Percentiles rank a stretch among this genome's conserved stretches.
phyloP scores from a whole-genome alignment of 2,797 vertebrate genomes.

The Scolopax bukidnonensis region DNA sequence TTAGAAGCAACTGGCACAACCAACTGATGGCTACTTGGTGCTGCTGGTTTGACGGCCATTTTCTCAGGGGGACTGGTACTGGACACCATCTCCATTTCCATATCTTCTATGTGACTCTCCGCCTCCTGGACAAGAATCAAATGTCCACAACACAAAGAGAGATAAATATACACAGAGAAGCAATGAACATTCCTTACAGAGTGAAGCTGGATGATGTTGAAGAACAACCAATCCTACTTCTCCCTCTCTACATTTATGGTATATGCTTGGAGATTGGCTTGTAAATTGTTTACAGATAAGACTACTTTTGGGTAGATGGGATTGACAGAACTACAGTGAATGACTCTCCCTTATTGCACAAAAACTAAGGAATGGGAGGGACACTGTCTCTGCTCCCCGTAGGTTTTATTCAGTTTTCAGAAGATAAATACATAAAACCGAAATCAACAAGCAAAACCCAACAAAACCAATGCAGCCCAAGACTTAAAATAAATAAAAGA shows the following conservation, averaged over 20 bases:
- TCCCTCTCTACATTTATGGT: not conserved
- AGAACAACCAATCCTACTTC: not conserved
- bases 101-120: slow-evolving; percentile 85
- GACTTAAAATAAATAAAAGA: not conserved
- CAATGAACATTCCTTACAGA: not conserved
- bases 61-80: slow-evolving; percentile 87
- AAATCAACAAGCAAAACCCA: not conserved
- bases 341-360: not conserved
- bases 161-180: slow-evolving; percentile 10
- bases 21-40: slow-evolving; percentile 80
- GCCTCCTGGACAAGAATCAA: slow-evolving; percentile 90
- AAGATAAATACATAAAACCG: not conserved
- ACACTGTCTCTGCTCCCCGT: not conserved
- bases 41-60: slow-evolving; percentile 83
- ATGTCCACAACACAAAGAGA: slow-evolving; percentile 53
- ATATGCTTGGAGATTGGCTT: not conserved
- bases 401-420: not conserved
- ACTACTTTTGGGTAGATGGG: not conserved
- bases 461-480: not conserved
- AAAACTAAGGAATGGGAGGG: not conserved
- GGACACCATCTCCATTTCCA: slow-evolving; percentile 93
- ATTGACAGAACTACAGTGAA: not conserved
- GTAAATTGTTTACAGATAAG: not conserved
- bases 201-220: slow-evolving; percentile 9
- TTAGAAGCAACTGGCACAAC: slow-evolving; percentile 77